Conservation (phyloP, 2,888 invertebrate species). For the Dione juno region DNA sequence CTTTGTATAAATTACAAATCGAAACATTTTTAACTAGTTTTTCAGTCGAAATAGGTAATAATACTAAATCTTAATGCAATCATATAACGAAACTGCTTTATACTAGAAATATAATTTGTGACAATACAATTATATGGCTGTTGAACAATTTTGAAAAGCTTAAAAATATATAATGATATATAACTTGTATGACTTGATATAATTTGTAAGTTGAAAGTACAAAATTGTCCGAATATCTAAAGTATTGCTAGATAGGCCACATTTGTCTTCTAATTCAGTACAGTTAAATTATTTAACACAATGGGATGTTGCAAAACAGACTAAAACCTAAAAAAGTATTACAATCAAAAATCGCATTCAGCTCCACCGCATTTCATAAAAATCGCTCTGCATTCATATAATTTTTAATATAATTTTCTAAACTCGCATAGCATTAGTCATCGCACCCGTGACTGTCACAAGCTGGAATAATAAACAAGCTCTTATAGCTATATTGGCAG, state of each 20-base stretch:
- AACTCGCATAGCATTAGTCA: constrained; percentile 51
- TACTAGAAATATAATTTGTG: not conserved
- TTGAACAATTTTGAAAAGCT: not conserved
- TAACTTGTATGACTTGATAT: not conserved
- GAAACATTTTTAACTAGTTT: constrained; percentile 13
- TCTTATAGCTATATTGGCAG: constrained; percentile 67
- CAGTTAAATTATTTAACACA: constrained; percentile 12
- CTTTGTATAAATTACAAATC: constrained; percentile 20
- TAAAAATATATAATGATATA: not conserved
- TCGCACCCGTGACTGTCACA: constrained; percentile 47
- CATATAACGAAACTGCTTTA: not conserved
- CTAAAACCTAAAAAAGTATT: constrained; percentile 20
- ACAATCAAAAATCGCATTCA: constrained; percentile 37
- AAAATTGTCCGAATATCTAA: constrained; percentile 5
- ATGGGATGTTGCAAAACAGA: constrained; percentile 12
- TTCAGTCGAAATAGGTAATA: constrained; percentile 19
- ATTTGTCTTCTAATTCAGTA: constrained; percentile 17
- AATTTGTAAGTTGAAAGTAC: not conserved
- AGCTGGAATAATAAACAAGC: constrained; percentile 56
- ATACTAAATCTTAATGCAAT: constrained; percentile 8
- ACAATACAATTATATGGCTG: not conserved
- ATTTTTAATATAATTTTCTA: constrained; percentile 40
- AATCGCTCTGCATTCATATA: constrained; percentile 42
- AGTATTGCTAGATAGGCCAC: constrained; percentile 17
- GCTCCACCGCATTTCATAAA: constrained; percentile 18